A percentile compares a stretch with the other conserved stretches of the same genome.
Conservation (phyloP, 2,797 vertebrate genomes). For the Characodon lateralis region DNA sequence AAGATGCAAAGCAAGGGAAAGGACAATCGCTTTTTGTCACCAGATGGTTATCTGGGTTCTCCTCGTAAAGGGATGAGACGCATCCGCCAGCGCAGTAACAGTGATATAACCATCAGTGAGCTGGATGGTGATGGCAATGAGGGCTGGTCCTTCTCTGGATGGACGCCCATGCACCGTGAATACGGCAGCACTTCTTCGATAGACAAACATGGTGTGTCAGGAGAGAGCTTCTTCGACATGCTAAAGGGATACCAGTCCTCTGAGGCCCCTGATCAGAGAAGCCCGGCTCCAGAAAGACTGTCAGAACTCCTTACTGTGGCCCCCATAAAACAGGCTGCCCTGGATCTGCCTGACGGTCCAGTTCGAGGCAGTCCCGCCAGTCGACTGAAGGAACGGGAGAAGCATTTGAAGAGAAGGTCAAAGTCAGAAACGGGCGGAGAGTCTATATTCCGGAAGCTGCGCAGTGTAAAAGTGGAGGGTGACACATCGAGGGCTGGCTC, state of each 20-base stretch:
- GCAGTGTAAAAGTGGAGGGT: constrained; percentile 92
- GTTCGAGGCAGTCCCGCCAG: constrained; percentile 90
- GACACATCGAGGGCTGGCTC: constrained; percentile 88
- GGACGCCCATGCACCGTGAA: constrained; percentile 94
- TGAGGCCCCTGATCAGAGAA: constrained; percentile 89
- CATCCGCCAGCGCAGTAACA: constrained; percentile 97
- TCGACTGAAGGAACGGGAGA: constrained; percentile 95
- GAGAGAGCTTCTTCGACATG: constrained; percentile 97
- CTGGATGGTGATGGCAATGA: constrained; percentile 93
- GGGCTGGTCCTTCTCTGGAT: constrained; percentile 95
- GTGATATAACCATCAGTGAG: constrained; percentile 97
- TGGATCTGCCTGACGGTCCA: constrained; percentile 90
- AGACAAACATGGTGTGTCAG: constrained; percentile 95
- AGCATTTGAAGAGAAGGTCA: constrained; percentile 95
- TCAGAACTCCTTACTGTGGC: constrained; percentile 91
- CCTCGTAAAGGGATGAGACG: constrained; percentile 95
- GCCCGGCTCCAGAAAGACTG: constrained; percentile 87
- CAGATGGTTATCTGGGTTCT: constrained; percentile 93
- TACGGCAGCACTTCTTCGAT: constrained; percentile 99
- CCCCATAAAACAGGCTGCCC: constrained; percentile 88
- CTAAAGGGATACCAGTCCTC: constrained; percentile 91
- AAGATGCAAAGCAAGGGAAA: constrained; percentile 91
- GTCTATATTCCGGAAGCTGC: constrained; percentile 97
- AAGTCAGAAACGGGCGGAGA: constrained; percentile 98
- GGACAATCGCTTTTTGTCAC: constrained; percentile 95